phyloP scores from a whole-genome alignment of 2,888 invertebrate species.

The Rambutsinella grinnellia region DNA sequence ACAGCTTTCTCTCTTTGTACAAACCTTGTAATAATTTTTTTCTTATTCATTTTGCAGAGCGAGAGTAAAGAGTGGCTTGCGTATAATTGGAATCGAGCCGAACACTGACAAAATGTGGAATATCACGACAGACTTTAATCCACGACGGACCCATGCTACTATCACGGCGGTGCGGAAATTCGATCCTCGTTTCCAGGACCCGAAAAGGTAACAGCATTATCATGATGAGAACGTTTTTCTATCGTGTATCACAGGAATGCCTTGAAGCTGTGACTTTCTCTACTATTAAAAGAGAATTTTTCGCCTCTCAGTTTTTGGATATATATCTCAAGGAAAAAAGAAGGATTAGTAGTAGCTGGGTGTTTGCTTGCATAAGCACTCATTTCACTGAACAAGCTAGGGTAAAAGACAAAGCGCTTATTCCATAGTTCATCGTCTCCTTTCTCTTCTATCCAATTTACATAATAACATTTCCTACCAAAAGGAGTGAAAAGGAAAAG shows the following conservation, averaged over 20 bases:
- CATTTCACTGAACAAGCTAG: too few species aligned
- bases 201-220: constrained; percentile 59
- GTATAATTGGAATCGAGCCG: constrained; percentile 85
- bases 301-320: too few species aligned
- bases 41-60: constrained; percentile 82
- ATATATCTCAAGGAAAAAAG: too few species aligned
- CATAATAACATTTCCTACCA: constrained; percentile 40
- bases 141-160: constrained; percentile 88
- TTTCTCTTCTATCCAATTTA: constrained; percentile 47
- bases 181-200: constrained; percentile 65
- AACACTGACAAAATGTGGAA: constrained; percentile 84
- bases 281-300: too few species aligned
- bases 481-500: neutral
- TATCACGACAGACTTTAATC: constrained; percentile 87
- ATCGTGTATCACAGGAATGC: too few species aligned
- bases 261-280: too few species aligned
- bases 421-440: constrained; percentile 39
- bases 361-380: too few species aligned
- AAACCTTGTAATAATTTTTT: too few species aligned
- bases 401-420: constrained; percentile 21
- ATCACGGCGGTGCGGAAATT: constrained; percentile 83
- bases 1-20: constrained; percentile 41
- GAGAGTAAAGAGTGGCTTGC: constrained; percentile 88
- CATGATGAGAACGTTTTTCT: too few species aligned
- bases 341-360: too few species aligned